phyloP scores from a whole-genome alignment of 2,113 vertebrate genomes.

The Terrapene triunguis region DNA sequence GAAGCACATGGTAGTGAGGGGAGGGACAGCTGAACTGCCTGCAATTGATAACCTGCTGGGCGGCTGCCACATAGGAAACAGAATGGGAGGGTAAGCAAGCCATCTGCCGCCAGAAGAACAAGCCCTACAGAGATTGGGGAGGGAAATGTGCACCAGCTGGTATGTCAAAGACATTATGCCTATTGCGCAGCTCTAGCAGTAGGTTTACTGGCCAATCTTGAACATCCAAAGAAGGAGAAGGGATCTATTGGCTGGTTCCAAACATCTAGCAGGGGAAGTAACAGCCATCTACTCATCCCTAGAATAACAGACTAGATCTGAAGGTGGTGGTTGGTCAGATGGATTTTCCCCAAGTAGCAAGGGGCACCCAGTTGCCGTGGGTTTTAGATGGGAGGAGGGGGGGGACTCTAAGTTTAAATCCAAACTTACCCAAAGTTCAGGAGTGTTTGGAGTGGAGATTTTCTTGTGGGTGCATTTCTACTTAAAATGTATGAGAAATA shows the following conservation, averaged over 20 bases:
- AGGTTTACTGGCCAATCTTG: not conserved
- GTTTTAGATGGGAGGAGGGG: not conserved
- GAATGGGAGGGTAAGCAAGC: not conserved
- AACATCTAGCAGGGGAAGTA: not conserved
- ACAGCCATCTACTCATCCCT: slow-evolving; percentile 39
- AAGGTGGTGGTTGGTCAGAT: not conserved
- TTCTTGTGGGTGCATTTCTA: not conserved
- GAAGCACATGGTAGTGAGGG: too few species aligned
- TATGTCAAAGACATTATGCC: not conserved
- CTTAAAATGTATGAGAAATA: not conserved
- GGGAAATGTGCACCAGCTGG: not conserved
- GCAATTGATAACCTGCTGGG: too few species aligned
- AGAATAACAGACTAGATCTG: not conserved
- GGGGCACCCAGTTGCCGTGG: not conserved
- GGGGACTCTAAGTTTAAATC: not conserved
- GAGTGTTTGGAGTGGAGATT: not conserved
- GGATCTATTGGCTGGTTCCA: not conserved
- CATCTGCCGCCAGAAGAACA: slow-evolving; percentile 51
- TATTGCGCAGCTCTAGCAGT: not conserved
- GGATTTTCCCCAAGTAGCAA: slow-evolving; percentile 62
- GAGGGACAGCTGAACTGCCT: too few species aligned
- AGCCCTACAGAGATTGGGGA: not conserved
- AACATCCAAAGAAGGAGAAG: not conserved
- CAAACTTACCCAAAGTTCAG: not conserved
- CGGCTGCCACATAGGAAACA: not conserved